A percentile compares a stretch with the other conserved stretches of the same genome.
phyloP scores from a whole-genome alignment of 2,113 vertebrate species.

The Engystomops pustulosus region DNA sequence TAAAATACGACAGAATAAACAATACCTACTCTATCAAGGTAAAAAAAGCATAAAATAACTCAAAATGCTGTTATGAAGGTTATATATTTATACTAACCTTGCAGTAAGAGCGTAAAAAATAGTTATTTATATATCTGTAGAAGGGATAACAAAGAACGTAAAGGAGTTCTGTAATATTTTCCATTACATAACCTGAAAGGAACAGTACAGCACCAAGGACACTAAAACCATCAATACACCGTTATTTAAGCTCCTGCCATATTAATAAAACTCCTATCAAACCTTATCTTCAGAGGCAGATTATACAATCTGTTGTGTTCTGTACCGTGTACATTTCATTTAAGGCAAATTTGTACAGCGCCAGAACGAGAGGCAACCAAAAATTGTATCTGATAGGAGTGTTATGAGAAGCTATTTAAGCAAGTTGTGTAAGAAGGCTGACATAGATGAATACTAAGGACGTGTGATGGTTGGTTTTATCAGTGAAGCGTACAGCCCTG shows the following conservation, averaged over 20 bases:
- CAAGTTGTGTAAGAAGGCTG: background rate
- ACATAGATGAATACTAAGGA: constrained; percentile 59
- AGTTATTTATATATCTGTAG: background rate
- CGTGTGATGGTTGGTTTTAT: constrained; percentile 65
- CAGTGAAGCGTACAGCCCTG: constrained; percentile 65
- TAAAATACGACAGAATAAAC: no score
- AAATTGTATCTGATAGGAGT: constrained; percentile 20
- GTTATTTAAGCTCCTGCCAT: constrained; percentile 9
- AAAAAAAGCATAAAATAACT: no score
- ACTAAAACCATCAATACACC: background rate
- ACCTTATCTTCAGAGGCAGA: constrained; percentile 4
- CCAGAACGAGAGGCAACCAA: background rate
- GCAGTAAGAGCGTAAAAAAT: no score
- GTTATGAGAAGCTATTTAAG: constrained; percentile 31
- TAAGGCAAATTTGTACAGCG: constrained; percentile 19
- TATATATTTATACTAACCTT: no score
- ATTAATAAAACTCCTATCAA: constrained; percentile 37
- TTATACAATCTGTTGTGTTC: constrained; percentile 31
- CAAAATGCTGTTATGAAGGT: no score
- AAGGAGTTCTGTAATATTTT: background rate
- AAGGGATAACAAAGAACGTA: background rate
- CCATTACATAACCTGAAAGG: constrained; percentile 8
- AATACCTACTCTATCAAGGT: no score
- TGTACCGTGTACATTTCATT: constrained; percentile 35
- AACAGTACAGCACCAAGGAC: constrained; percentile 30